Evolutionary conservation across 1,140 invertebrate species (phyloP).

Genomic region (Cecropterus lyciades): DNA sequence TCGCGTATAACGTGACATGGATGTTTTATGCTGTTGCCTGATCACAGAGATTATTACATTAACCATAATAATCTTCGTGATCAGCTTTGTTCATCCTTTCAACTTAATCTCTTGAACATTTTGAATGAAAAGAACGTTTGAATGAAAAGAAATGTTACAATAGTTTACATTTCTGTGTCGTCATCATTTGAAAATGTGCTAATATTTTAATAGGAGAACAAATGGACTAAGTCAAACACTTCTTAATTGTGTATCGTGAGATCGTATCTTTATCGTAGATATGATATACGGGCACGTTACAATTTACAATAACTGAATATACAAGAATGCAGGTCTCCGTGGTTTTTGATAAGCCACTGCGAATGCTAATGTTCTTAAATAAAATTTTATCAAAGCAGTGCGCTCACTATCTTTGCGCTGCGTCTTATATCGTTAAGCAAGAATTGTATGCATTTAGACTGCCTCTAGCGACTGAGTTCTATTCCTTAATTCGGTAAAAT

Average conservation of each 20-base stretch:
- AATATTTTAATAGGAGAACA: too few relatives aligned
- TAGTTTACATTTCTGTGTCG: too few relatives aligned
- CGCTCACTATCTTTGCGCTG: conserved; percentile 52
- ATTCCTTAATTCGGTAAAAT: neutral
- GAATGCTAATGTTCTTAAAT: conserved; percentile 69
- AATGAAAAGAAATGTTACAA: too few relatives aligned
- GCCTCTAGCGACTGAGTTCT: conserved; percentile 13
- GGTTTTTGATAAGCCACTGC: conserved; percentile 56
- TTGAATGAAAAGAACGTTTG: too few relatives aligned
- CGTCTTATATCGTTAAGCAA: conserved; percentile 47
- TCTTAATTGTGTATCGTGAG: neutral
- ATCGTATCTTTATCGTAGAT: neutral
- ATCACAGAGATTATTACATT: conserved; percentile 2
- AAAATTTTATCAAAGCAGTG: conserved; percentile 65
- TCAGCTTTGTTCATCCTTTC: neutral
- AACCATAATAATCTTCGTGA: neutral
- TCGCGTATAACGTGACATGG: neutral
- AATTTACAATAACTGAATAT: conserved; percentile 6
- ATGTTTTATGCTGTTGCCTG: conserved; percentile 1
- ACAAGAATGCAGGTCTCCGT: conserved; percentile 39
- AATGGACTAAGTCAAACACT: neutral
- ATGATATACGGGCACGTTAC: neutral
- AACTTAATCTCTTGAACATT: too few relatives aligned
- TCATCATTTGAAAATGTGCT: too few relatives aligned
- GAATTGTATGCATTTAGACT: conserved; percentile 41